These are phyloP conservation scores for Lamellibrachia luymesi DNA, from an alignment of 1,140 invertebrate genomes.

Conservation along the genomic window DNA sequence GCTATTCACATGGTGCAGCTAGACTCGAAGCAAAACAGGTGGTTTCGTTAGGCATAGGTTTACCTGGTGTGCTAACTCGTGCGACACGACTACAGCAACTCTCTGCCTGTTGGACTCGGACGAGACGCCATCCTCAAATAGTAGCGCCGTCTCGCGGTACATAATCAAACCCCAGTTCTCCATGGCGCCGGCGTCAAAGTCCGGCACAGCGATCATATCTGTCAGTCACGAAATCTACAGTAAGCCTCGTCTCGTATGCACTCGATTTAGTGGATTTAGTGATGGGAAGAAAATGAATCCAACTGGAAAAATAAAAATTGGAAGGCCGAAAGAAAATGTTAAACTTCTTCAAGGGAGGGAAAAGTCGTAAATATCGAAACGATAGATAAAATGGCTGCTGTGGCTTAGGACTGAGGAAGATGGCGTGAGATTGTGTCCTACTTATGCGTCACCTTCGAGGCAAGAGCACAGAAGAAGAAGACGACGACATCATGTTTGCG, in stretches of 20 bases:
- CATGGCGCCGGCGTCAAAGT: slow-evolving; percentile 93
- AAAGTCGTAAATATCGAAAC: too few species aligned
- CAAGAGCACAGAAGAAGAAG: too few species aligned
- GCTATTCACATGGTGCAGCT: too few species aligned
- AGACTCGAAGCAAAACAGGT: too few species aligned
- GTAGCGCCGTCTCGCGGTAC: slow-evolving; percentile 75
- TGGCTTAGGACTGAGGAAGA: too few species aligned
- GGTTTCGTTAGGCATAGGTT: not conserved
- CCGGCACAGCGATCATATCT: slow-evolving; percentile 74
- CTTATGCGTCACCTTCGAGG: too few species aligned
- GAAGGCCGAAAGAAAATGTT: too few species aligned
- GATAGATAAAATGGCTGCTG: too few species aligned
- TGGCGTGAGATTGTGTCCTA: too few species aligned
- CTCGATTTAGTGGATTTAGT: not conserved
- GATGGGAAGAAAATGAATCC: not conserved
- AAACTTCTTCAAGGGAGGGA: too few species aligned
- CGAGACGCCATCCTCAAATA: slow-evolving; percentile 74
- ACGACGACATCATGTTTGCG: too few species aligned
- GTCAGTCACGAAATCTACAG: not conserved
- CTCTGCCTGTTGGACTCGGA: slow-evolving; percentile 70
- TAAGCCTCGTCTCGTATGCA: not conserved
- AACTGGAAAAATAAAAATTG: not conserved
- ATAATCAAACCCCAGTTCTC: slow-evolving; percentile 92
- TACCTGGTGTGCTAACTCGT: slow-evolving; percentile 78
- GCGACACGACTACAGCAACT: slow-evolving; percentile 75